Conservation (phyloP, 2,113 vertebrate species). For the Seriola dumerili region DNA sequence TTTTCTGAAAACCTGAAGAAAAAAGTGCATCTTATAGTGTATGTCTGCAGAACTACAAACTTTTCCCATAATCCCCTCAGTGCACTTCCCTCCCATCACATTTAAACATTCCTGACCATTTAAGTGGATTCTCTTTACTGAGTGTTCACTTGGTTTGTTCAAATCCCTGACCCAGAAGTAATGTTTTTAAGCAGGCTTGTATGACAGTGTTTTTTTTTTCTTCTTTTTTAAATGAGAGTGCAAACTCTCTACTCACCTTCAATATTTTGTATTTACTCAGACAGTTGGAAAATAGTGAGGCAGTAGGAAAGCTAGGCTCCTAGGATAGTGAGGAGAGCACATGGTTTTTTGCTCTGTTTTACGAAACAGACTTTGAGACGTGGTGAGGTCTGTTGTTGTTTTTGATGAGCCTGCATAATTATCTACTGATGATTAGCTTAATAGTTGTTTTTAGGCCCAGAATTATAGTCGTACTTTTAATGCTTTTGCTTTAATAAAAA, state of each 20-base stretch:
- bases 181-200: constrained; percentile 59
- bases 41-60: constrained; percentile 32
- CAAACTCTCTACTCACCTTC: constrained; percentile 30
- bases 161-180: constrained; percentile 61
- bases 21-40: constrained; percentile 12
- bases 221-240: constrained; percentile 27
- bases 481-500: background rate
- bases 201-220: constrained; percentile 27
- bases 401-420: constrained; percentile 21
- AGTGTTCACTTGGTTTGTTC: constrained; percentile 69
- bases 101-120: constrained; percentile 66
- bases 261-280: constrained; percentile 41
- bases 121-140: constrained; percentile 61
- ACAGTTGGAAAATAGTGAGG: constrained; percentile 29
- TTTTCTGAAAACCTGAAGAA: constrained; percentile 33
- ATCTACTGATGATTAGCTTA: background rate
- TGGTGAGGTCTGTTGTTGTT: background rate
- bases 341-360: constrained; percentile 8
- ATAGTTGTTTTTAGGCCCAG: constrained; percentile 8
- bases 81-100: constrained; percentile 56
- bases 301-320: background rate
- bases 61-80: constrained; percentile 14
- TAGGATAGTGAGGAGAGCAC: background rate
- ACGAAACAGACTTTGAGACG: background rate
- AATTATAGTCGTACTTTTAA: constrained; percentile 17